Conservation (phyloP, 2,888 invertebrate species). For the Leptopilina myrica region DNA sequence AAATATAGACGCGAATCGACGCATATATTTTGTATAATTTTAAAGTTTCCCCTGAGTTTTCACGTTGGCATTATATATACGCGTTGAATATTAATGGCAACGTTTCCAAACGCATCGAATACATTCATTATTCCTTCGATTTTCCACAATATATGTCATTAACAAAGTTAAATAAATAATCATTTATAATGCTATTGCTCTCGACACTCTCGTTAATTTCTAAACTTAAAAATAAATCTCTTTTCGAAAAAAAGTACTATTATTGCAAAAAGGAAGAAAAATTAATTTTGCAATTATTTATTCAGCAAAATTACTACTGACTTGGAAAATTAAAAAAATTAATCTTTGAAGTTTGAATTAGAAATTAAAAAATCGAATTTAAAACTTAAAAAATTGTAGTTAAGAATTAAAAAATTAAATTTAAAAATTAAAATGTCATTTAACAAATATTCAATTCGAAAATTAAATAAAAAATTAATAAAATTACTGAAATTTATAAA, state of each 20-base stretch:
- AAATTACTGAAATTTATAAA: no score
- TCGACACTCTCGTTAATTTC: conserved; percentile 1
- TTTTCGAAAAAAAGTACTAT: not conserved
- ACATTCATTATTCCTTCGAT: conserved; percentile 25
- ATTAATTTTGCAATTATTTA: not conserved
- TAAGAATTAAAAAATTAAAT: no score
- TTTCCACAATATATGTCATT: conserved; percentile 32
- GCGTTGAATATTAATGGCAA: conserved; percentile 40
- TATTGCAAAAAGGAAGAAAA: not conserved
- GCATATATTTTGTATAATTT: conserved; percentile 12
- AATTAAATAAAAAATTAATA: no score
- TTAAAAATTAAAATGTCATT: no score
- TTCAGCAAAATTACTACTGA: no score
- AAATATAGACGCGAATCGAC: not conserved
- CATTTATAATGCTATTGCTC: not conserved
- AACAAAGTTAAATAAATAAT: conserved; percentile 27
- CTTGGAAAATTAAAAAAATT: no score
- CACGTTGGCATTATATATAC: conserved; percentile 9
- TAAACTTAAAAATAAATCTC: not conserved
- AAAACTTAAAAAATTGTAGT: no score
- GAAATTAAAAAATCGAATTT: no score
- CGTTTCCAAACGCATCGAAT: not conserved
- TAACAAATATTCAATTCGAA: no score
- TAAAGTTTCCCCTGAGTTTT: conserved; percentile 37
- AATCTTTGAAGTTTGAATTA: no score